Evolutionary conservation across 2,113 vertebrate genomes (phyloP).

Genomic region (Meleagris gallopavo): DNA sequence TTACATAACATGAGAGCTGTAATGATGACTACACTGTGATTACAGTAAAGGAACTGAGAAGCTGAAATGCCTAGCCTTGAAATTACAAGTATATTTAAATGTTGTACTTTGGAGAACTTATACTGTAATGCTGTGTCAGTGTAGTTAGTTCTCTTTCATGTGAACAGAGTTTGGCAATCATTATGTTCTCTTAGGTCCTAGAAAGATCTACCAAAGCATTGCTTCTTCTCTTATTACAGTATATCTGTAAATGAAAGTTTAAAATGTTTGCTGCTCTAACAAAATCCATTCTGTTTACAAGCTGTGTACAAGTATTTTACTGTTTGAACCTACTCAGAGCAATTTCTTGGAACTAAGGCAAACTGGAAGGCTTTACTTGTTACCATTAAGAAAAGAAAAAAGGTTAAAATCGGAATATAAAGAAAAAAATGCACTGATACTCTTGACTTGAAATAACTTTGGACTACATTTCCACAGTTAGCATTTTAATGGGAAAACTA

Average conservation of each 20-base stretch:
- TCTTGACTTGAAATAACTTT: not conserved
- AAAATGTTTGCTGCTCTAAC: not conserved
- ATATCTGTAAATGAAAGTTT: not conserved
- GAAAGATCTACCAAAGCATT: not conserved
- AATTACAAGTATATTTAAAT: not conserved
- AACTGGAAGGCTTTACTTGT: not conserved
- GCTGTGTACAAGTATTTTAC: not conserved
- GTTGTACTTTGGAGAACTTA: not conserved
- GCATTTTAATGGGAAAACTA: not conserved
- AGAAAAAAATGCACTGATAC: not conserved
- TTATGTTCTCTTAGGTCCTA: not conserved
- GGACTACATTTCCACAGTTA: not conserved
- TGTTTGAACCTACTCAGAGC: not conserved
- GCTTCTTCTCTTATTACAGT: not conserved
- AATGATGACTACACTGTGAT: not conserved
- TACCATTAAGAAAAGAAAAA: not conserved
- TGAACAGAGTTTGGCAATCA: not conserved
- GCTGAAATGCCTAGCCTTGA: not conserved
- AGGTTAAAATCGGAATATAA: not conserved
- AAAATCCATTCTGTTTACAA: not conserved
- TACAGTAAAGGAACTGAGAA: not conserved
- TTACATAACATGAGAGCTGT: not conserved
- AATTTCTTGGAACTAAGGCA: not conserved
- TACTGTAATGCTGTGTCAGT: not conserved
- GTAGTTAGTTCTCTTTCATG: not conserved